A percentile compares a stretch with the other conserved stretches of the same genome.
Conservation (phyloP, 2,113 vertebrate genomes). For the Caranx melampygus region DNA sequence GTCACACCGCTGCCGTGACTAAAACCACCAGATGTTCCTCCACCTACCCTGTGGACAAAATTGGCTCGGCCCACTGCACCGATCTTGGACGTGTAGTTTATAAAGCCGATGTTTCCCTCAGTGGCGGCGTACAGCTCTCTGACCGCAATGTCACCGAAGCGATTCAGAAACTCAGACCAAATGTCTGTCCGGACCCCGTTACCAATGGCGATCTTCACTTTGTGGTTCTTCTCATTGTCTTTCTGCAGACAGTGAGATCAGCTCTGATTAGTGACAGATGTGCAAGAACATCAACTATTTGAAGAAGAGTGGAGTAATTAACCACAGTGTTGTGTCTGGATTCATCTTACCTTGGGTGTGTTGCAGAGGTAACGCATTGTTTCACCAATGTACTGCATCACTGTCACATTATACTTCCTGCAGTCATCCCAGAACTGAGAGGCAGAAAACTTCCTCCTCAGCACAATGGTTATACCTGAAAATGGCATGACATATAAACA, state of each 20-base stretch:
- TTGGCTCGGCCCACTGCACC: conserved; percentile 87
- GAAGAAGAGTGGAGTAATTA: background rate
- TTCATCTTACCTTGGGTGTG: conserved; percentile 82
- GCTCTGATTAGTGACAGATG: background rate
- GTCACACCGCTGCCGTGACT: background rate
- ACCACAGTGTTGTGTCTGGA: background rate
- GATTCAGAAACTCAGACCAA: conserved; percentile 88
- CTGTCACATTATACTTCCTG: conserved; percentile 89
- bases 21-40: background rate
- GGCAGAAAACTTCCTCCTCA: conserved; percentile 90
- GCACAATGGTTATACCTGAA: conserved; percentile 86
- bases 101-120: conserved; percentile 89
- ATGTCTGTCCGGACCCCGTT: conserved; percentile 87
- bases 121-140: conserved; percentile 90
- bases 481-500: background rate
- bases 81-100: conserved; percentile 88
- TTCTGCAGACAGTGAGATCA: conserved; percentile 71
- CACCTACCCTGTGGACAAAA: conserved; percentile 80
- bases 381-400: conserved; percentile 95
- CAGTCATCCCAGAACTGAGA: conserved; percentile 96
- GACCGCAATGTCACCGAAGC: conserved; percentile 88
- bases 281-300: rapidly evolving
- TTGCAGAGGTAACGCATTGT: conserved; percentile 91
- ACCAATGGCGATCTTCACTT: conserved; percentile 88
- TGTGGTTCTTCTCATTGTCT: conserved; percentile 85